phyloP scores from a whole-genome alignment of 1,140 invertebrate species.

The Drosophila ambigua region DNA sequence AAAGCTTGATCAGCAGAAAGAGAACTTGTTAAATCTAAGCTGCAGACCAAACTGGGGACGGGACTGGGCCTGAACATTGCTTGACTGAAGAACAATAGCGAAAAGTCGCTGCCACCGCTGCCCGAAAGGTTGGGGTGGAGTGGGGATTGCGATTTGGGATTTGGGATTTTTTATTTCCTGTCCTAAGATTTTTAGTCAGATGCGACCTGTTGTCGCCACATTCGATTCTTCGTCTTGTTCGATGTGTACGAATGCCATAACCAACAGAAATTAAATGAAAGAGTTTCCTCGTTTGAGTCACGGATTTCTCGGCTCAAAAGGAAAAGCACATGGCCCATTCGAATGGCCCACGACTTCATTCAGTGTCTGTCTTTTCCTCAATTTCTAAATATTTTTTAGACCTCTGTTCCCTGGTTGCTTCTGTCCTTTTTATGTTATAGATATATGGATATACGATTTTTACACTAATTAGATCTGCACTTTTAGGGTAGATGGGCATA shows the following conservation, averaged over 20 bases:
- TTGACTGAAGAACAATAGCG: conserved; percentile 54
- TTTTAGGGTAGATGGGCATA: too few relatives aligned
- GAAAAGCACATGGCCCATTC: conserved; percentile 19
- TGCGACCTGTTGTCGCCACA: conserved; percentile 18
- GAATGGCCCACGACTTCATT: conserved; percentile 28
- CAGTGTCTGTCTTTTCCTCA: background rate
- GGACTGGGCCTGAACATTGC: background rate
- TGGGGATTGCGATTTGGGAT: conserved; percentile 9
- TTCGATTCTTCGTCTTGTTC: conserved; percentile 20
- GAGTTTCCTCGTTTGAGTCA: conserved; percentile 43
- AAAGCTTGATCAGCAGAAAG: background rate
- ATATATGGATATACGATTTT: too few relatives aligned
- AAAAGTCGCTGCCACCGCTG: conserved; percentile 1
- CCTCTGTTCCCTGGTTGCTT: too few relatives aligned
- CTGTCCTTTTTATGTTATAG: too few relatives aligned
- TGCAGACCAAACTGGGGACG: too few relatives aligned
- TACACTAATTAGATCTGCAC: too few relatives aligned
- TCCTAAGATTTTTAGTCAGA: conserved; percentile 26
- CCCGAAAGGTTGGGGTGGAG: conserved; percentile 1
- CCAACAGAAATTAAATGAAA: conserved; percentile 34
- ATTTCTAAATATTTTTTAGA: background rate
- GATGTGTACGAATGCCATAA: conserved; percentile 16
- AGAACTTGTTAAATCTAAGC: conserved; percentile 13
- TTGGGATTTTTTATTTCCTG: conserved; percentile 21
- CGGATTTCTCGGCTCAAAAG: conserved; percentile 30